A percentile compares a stretch with the other conserved stretches of the same genome.
phyloP scores from a whole-genome alignment of 2,888 invertebrate genomes.

The Lathronympha strigana region DNA sequence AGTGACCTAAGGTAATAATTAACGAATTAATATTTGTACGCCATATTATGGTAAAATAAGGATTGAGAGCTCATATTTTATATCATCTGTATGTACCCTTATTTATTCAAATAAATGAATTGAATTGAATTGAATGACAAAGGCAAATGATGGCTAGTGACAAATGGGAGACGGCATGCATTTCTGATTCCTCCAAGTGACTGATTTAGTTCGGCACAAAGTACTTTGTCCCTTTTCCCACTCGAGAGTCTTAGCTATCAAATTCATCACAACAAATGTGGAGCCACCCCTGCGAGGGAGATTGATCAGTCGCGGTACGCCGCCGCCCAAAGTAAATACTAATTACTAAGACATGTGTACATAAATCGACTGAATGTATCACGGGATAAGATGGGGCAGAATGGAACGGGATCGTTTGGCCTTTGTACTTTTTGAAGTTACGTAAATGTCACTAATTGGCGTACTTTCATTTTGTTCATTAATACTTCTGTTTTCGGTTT shows the following conservation, averaged over 20 bases:
- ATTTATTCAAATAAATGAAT: too few species aligned
- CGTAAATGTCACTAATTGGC: neutral
- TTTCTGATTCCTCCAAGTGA: slow-evolving; percentile 2
- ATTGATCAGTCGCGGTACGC: slow-evolving; percentile 72
- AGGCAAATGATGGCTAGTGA: neutral
- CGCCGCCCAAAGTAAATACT: slow-evolving; percentile 76
- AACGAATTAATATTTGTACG: too few species aligned
- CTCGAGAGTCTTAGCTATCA: slow-evolving; percentile 20
- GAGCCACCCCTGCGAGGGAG: slow-evolving; percentile 46
- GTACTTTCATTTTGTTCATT: neutral
- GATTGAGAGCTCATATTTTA: too few species aligned
- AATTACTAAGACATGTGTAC: slow-evolving; percentile 67
- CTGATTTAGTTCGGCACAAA: slow-evolving; percentile 7
- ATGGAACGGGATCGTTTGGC: slow-evolving; percentile 12
- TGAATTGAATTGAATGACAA: neutral
- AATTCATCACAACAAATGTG: slow-evolving; percentile 36
- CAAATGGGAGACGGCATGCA: neutral
- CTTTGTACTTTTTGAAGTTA: neutral
- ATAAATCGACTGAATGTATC: slow-evolving; percentile 76
- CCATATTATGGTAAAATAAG: too few species aligned
- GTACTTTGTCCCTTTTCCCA: slow-evolving; percentile 5
- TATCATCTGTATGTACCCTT: too few species aligned
- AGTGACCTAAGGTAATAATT: too few species aligned
- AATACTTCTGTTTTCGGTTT: too few species aligned
- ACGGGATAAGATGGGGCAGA: slow-evolving; percentile 43